Percentiles rank a stretch among this genome's conserved stretches.
Conservation (phyloP, 2,797 vertebrate genomes). For the Otolemur crassicaudatus region DNA sequence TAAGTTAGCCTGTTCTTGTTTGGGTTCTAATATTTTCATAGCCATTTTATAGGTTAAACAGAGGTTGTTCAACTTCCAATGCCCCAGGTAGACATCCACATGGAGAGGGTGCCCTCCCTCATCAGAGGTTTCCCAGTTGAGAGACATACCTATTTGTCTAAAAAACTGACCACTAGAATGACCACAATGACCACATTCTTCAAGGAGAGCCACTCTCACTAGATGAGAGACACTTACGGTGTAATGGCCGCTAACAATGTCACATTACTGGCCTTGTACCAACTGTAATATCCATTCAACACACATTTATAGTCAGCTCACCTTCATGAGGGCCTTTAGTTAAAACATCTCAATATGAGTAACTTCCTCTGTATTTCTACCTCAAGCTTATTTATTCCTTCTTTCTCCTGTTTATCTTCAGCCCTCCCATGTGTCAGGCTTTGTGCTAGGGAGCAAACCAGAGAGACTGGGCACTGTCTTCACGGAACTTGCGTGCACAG, state of each 20-base stretch:
- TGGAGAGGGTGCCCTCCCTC: background rate
- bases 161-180: background rate
- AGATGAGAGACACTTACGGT: background rate
- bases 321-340: background rate
- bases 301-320: background rate
- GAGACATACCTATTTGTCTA: background rate
- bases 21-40: background rate
- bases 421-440: background rate
- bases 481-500: background rate
- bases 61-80: background rate
- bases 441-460: background rate
- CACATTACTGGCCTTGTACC: background rate
- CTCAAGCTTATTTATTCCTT: background rate
- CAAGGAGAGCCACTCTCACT: background rate
- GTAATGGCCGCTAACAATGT: background rate
- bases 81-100: background rate
- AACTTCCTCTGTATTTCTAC: background rate
- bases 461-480: background rate
- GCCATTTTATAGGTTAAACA: background rate
- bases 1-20: background rate
- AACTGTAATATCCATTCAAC: background rate
- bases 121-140: background rate
- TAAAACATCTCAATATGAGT: background rate
- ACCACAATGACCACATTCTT: background rate
- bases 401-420: background rate